Evolutionary conservation across 1,140 invertebrate genomes (phyloP).

Genomic region (Grapholita molesta): DNA sequence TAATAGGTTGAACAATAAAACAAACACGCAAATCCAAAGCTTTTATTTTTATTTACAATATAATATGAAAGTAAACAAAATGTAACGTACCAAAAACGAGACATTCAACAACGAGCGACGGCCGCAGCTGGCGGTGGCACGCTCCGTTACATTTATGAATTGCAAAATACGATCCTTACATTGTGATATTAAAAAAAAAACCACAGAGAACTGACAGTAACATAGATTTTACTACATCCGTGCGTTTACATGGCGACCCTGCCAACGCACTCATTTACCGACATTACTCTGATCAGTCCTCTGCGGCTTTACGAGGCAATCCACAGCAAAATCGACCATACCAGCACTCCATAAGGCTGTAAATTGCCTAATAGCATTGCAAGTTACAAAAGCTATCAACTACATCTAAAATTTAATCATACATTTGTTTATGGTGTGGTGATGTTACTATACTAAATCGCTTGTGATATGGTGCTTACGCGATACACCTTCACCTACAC

Average conservation of each 20-base stretch:
- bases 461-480: conserved; percentile 50
- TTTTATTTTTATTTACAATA: conserved; percentile 77
- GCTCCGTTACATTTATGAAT: conserved; percentile 2
- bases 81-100: conserved; percentile 71
- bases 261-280: too few relatives aligned
- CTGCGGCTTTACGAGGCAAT: background rate
- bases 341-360: background rate
- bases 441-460: conserved; percentile 43
- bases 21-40: conserved; percentile 70
- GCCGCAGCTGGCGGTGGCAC: conserved; percentile 13
- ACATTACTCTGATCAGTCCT: too few relatives aligned
- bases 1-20: conserved; percentile 36
- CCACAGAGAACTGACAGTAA: conserved; percentile 22
- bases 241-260: conserved; percentile 18
- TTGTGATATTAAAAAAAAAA: conserved; percentile 17
- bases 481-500: conserved; percentile 30
- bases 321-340: background rate
- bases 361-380: conserved; percentile 21
- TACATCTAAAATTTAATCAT: conserved; percentile 43
- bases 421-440: conserved; percentile 37
- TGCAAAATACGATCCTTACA: conserved; percentile 1
- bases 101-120: conserved; percentile 47
- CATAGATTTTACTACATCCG: conserved; percentile 27
- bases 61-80: conserved; percentile 77
- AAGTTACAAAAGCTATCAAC: conserved; percentile 66